Evolutionary conservation across 2,797 vertebrate species (phyloP), one percentile per base, ranked within the genome.

Genomic region (Danio choprae): DNA sequence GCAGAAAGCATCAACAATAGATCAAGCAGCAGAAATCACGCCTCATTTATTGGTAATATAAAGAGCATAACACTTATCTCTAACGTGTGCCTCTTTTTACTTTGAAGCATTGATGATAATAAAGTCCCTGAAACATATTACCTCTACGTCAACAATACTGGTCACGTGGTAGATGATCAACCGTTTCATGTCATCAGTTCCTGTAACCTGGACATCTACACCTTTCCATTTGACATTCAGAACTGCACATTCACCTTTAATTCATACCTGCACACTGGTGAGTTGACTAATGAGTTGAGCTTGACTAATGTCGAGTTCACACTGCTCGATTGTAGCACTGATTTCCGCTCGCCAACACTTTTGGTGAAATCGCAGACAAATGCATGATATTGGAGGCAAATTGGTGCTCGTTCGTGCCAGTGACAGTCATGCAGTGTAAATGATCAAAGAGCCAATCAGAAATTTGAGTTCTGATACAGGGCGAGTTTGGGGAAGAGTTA

Each of bases 201-300:
- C 79, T 95, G 93, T 70, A 92, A 89, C 56, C 88, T 95, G 7
- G 77, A 92, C 51, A 90, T 92, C 89, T 94, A 92, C 88, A 92
- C 89, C 64, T 93, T 94, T 84, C 94, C 94, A 13, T 95, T 95
- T 29, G 93, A 95, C 83, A 77, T 91, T 69, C 94, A 94, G 87
- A 94, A 92, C 62, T 95, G 91, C 85, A 88, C 86, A 0, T 29
- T 91, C 11, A 93, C 92, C 43, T 94, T 91, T 83, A 88, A 87
- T 55, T 91, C 91, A 74, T 91, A 86, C 83, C 2, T 91, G n/a
- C 91, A 91, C 84, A 4, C 16, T 0, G 85, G 94, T 95, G 65
- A 91, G 85, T 58, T 40, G 1, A n/a, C n/a, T n/a, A n/a, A n/a
- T n/a, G n/a, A n/a, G n/a, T n/a, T n/a, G n/a, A n/a, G n/a, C 29